Evolutionary conservation across 2,113 vertebrate species (phyloP).

Genomic region (Malurus cyaneus): DNA sequence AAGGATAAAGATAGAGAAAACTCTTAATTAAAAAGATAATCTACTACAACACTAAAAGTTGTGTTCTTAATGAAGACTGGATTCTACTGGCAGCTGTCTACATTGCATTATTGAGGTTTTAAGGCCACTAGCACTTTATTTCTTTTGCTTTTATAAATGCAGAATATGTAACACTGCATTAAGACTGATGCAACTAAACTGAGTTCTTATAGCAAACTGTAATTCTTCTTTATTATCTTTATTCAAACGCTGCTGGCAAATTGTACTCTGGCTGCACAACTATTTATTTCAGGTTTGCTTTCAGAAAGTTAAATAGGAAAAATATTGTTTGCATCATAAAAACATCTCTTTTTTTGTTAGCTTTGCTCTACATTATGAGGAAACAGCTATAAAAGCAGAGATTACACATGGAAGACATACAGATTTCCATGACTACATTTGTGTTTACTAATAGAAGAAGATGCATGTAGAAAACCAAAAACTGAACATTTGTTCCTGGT

Average conservation of each 20-base stretch:
- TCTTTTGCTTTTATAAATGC: neutral
- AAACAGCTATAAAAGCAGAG: neutral
- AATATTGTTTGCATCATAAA: neutral
- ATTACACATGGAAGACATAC: neutral
- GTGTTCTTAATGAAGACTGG: neutral
- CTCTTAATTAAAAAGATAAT: neutral
- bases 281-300: conserved; percentile 23
- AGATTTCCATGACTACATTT: neutral
- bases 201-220: neutral
- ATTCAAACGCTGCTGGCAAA: conserved; percentile 6
- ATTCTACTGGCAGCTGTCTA: neutral
- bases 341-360: neutral
- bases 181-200: neutral
- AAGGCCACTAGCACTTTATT: neutral
- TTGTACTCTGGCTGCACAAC: neutral
- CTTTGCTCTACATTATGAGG: neutral
- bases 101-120: neutral
- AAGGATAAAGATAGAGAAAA: neutral
- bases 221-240: conserved; percentile 29
- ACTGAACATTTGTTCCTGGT: neutral
- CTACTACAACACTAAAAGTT: neutral
- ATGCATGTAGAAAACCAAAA: neutral
- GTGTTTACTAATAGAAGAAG: neutral
- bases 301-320: neutral
- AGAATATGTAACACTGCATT: neutral